These are phyloP conservation scores for Sminthopsis crassicaudata DNA, from an alignment of 2,113 vertebrate species.

Conservation along the genomic window DNA sequence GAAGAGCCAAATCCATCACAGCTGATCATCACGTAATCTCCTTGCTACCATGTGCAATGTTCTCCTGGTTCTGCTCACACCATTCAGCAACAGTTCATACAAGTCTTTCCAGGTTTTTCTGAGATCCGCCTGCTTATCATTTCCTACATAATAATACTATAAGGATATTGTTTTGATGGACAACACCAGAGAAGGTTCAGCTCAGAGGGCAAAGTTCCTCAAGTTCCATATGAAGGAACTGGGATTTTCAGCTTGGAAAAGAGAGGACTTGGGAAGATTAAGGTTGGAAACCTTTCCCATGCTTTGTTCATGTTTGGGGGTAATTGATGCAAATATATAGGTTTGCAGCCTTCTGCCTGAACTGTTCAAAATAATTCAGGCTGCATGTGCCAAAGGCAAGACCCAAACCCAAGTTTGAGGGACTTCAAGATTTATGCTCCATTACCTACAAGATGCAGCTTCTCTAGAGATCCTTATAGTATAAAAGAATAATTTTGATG, in stretches of 20 bases:
- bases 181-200: neutral
- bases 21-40: too few relatives aligned
- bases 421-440: neutral
- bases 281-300: neutral
- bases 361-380: neutral
- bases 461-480: neutral
- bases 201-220: neutral
- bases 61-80: too few relatives aligned
- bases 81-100: too few relatives aligned
- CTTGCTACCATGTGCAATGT: too few relatives aligned
- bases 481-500: neutral
- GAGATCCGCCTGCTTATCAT: too few relatives aligned
- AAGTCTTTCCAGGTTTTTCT: too few relatives aligned
- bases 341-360: neutral
- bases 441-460: neutral
- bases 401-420: neutral
- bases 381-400: too few relatives aligned
- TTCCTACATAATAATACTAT: too few relatives aligned
- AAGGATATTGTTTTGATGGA: too few relatives aligned
- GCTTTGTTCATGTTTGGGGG: neutral
- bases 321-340: neutral
- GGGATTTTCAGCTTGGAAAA: neutral
- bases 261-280: neutral
- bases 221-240: neutral
- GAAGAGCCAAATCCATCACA: too few relatives aligned